Base-by-base conservation (phyloP, 1,140 invertebrate species). In the Phenacoccus solenopsis region DNA sequence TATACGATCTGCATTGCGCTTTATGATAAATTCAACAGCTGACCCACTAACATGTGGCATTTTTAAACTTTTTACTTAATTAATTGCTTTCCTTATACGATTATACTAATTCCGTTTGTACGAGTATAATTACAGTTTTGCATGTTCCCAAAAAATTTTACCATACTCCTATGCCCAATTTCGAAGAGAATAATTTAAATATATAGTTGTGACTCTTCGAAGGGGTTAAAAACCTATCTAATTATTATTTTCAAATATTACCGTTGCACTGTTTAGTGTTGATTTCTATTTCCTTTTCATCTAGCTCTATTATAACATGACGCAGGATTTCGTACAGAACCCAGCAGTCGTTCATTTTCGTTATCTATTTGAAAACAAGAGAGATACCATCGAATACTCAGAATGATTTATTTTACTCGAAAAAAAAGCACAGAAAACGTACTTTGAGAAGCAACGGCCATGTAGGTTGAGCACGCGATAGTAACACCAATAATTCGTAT, bases 391-490 rank as follows among this genome's bases (percentile, higher is more conserved):
- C n/a, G n/a, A n/a, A n/a, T n/a, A n/a, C n/a, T n/a, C n/a, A n/a
- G n/a, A n/a, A n/a, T n/a, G n/a, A n/a, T n/a, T n/a, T n/a, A n/a
- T n/a, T n/a, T n/a, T n/a, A n/a, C n/a, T n/a, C n/a, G n/a, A n/a
- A n/a, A n/a, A n/a, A n/a, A n/a, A n/a, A n/a, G n/a, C n/a, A n/a
- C n/a, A n/a, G n/a, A n/a, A 59, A 2, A n/a, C 12, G 59, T 68
- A 75, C 75, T 70, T 74, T 74, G 10, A 75, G 68, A 1, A 75
- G 67, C 69, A 88, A 82, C 2, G 85, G 79, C 88, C 88, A 91
- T 71, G 86, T 85, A 0, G 87, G 84, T 74, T 90, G 87, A 0
- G 90, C 89, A 75, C 90, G 88, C n/a, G 86, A 83, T 49, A 86
- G 78, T 4, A 91, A 75, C 0, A 91, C 84, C 25, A 85, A 83